A percentile compares a stretch with the other conserved stretches of the same genome.
These are phyloP conservation scores for Drosophila histrio DNA, from an alignment of 2,888 invertebrate genomes.

Conservation along the genomic window DNA sequence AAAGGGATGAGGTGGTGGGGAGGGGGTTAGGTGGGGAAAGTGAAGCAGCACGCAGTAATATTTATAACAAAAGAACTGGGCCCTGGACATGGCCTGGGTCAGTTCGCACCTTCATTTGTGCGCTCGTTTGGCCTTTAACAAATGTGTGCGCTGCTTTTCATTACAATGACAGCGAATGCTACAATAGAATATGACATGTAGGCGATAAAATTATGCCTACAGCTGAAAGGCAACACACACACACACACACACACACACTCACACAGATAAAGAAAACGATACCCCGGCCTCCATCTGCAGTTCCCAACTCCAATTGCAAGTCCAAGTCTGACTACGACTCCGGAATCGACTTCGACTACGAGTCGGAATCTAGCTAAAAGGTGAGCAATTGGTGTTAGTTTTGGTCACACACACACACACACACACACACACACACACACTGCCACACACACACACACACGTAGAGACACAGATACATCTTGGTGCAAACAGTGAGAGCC, in stretches of 20 bases:
- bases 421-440: not conserved
- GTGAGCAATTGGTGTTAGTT: conserved; percentile 77
- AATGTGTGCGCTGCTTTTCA: conserved; percentile 71
- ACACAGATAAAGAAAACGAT: not conserved
- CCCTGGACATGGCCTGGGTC: conserved; percentile 52
- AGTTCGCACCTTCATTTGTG: conserved; percentile 76
- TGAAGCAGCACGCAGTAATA: conserved; percentile 40
- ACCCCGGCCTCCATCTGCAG: not conserved
- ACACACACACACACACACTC: conserved; percentile 12
- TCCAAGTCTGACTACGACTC: conserved; percentile 6
- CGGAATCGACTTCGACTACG: conserved; percentile 23
- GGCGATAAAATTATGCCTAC: conserved; percentile 76
- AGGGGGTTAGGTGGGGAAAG: not conserved
- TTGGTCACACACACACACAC: conserved; percentile 40
- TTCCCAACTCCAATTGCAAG: not conserved
- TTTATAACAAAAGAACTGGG: conserved; percentile 57
- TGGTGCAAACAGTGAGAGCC: conserved; percentile 39
- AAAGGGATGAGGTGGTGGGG: too few species aligned
- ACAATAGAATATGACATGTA: conserved; percentile 81
- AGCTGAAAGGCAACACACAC: conserved; percentile 28
- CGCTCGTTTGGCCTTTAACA: conserved; percentile 69
- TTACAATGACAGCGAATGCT: conserved; percentile 74
- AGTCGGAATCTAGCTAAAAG: conserved; percentile 65
- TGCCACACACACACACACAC: not conserved
- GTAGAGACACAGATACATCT: conserved; percentile 15